These are phyloP conservation scores for Drosophila eugracilis DNA, from an alignment of 1,140 invertebrate species.

Conservation along the genomic window DNA sequence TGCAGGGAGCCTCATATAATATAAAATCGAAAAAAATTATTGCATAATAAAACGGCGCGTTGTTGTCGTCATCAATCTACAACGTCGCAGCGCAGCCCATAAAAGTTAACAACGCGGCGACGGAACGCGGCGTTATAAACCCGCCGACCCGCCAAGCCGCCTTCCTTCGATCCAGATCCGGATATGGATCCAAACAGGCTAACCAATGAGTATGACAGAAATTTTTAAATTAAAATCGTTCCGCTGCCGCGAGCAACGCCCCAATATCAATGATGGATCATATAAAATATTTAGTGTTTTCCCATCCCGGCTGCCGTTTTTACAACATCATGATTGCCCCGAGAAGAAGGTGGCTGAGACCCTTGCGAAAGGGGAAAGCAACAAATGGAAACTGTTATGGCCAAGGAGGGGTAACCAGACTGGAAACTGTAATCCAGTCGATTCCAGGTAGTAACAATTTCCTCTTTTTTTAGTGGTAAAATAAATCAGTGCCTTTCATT, in stretches of 20 bases:
- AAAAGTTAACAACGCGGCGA: conserved; percentile 75
- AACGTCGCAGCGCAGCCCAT: conserved; percentile 46
- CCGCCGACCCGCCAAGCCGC: no score
- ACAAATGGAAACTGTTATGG: conserved; percentile 33
- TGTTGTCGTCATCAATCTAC: conserved; percentile 37
- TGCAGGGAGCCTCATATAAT: conserved; percentile 52
- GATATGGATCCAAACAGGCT: conserved; percentile 13
- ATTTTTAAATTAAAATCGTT: conserved; percentile 79
- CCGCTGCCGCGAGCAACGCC: conserved; percentile 28
- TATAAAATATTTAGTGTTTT: conserved; percentile 80
- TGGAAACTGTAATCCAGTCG: conserved; percentile 12
- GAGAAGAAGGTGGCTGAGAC: conserved; percentile 21
- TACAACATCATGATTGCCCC: conserved; percentile 68
- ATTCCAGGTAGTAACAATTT: conserved; percentile 8
- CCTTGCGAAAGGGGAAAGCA: conserved; percentile 3
- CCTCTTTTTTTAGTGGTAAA: neutral
- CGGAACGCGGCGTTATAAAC: conserved; percentile 67
- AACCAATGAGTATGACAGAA: conserved; percentile 70
- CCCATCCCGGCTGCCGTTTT: conserved; percentile 55
- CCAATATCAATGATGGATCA: conserved; percentile 75
- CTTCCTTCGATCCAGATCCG: neutral
- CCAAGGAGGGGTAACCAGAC: conserved; percentile 12
- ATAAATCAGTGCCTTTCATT: neutral
- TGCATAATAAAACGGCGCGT: conserved; percentile 67
- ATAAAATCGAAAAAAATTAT: conserved; percentile 81